phyloP scores from a whole-genome alignment of 2,797 vertebrate genomes.

The Myotis pilosus region DNA sequence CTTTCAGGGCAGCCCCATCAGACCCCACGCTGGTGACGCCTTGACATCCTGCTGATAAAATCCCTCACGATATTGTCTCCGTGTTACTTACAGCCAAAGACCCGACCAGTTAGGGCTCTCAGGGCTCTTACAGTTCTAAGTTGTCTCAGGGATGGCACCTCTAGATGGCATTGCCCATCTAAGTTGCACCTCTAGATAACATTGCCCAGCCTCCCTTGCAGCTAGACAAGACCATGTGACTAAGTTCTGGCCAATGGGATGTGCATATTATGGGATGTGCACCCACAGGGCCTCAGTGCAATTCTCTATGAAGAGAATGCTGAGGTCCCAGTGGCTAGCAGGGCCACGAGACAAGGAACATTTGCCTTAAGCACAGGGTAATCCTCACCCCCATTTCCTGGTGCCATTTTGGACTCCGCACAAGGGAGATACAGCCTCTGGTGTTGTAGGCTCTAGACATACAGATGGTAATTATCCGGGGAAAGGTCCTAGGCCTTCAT shows the following conservation, averaged over 20 bases:
- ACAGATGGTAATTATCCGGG: not conserved
- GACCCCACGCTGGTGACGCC: not conserved
- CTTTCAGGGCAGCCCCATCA: not conserved
- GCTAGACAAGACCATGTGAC: not conserved
- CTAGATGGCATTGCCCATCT: not conserved
- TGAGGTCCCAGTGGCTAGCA: not conserved
- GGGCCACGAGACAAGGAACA: rapidly evolving
- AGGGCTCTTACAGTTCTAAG: not conserved
- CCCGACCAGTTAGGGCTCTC: not conserved
- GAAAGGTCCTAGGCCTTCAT: not conserved
- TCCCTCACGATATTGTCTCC: not conserved
- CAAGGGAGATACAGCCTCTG: not conserved
- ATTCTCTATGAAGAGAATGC: not conserved
- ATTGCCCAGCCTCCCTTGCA: not conserved
- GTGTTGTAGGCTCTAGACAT: not conserved
- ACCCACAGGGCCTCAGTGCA: not conserved
- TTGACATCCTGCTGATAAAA: not conserved
- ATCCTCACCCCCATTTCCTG: not conserved
- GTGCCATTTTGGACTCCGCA: rapidly evolving
- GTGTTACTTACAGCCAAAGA: not conserved
- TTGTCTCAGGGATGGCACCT: not conserved
- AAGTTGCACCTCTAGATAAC: not conserved
- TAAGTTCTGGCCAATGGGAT: not conserved
- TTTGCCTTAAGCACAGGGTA: not conserved
- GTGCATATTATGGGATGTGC: too few relatives aligned